phyloP scores from a whole-genome alignment of 1,140 invertebrate species.

The Meloidogyne exigua region DNA sequence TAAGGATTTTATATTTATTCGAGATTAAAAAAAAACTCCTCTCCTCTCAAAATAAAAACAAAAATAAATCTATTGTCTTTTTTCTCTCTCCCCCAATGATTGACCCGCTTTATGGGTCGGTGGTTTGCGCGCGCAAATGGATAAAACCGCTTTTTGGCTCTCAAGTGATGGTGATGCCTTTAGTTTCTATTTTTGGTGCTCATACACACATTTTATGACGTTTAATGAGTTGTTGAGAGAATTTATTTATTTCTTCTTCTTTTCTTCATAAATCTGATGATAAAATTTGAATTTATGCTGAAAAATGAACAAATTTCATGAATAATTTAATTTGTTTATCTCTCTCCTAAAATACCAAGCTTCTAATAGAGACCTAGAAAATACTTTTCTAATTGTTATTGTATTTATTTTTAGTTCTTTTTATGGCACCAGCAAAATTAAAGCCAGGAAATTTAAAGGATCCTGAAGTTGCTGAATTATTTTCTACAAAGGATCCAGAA shows the following conservation, averaged over 20 bases:
- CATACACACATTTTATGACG: background rate
- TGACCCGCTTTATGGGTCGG: conserved; percentile 3
- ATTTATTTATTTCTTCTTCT: background rate
- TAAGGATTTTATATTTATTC: background rate
- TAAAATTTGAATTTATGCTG: background rate
- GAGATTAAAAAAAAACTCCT: background rate
- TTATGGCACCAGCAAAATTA: conserved; percentile 11
- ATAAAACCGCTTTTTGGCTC: background rate
- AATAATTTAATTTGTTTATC: no score
- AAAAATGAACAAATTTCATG: no score
- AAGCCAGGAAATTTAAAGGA: conserved; percentile 79
- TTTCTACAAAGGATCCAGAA: conserved; percentile 95
- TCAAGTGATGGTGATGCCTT: background rate
- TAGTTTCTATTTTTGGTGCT: background rate
- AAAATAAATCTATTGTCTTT: background rate
- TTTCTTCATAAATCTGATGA: background rate
- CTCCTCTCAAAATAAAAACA: background rate
- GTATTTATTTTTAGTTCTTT: background rate
- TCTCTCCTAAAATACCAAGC: no score
- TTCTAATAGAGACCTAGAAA: no score
- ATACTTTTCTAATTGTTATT: no score
- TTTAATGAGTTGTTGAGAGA: background rate
- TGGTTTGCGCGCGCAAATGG: background rate
- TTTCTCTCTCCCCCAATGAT: background rate
- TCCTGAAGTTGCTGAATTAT: conserved; percentile 89